Evolutionary conservation across 2,113 vertebrate species (phyloP).

Genomic region (Chlamydotis undulata): DNA sequence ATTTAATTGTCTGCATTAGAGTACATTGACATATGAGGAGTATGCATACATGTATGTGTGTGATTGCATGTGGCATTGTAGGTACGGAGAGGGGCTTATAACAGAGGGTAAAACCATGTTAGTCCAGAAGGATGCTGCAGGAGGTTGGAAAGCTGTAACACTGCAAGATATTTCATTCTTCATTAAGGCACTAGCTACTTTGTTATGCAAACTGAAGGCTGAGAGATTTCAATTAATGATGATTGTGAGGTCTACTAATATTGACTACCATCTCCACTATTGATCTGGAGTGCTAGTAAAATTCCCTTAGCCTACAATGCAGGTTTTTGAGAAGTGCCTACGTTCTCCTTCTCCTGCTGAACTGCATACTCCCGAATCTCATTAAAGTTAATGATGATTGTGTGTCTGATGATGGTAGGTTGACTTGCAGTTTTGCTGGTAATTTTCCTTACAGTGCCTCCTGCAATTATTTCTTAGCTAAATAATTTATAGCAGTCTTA

Average conservation of each 20-base stretch:
- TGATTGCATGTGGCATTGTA: background rate
- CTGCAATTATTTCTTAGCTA: slow-evolving; percentile 47
- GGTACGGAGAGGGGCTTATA: background rate
- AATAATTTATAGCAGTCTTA: slow-evolving; percentile 62
- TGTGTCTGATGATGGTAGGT: background rate
- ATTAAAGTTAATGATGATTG: slow-evolving; percentile 67
- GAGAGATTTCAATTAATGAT: slow-evolving; percentile 60
- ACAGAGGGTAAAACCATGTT: background rate
- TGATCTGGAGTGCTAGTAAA: slow-evolving; percentile 69
- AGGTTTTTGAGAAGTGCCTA: slow-evolving; percentile 21
- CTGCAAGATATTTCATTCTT: background rate
- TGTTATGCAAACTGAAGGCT: slow-evolving; percentile 59
- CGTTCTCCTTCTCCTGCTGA: slow-evolving; percentile 10
- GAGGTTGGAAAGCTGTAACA: background rate
- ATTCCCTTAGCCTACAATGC: background rate
- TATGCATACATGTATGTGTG: accelerated
- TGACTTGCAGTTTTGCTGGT: slow-evolving; percentile 42
- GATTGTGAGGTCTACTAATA: slow-evolving; percentile 61
- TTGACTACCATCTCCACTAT: slow-evolving; percentile 61
- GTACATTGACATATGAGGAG: background rate
- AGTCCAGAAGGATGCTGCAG: background rate
- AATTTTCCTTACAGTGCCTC: slow-evolving; percentile 22
- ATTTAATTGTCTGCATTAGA: background rate
- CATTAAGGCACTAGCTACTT: background rate
- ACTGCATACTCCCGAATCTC: slow-evolving; percentile 27